These are phyloP conservation scores for Haemorhous mexicanus DNA, from an alignment of 2,113 vertebrate genomes.

Conservation along the genomic window DNA sequence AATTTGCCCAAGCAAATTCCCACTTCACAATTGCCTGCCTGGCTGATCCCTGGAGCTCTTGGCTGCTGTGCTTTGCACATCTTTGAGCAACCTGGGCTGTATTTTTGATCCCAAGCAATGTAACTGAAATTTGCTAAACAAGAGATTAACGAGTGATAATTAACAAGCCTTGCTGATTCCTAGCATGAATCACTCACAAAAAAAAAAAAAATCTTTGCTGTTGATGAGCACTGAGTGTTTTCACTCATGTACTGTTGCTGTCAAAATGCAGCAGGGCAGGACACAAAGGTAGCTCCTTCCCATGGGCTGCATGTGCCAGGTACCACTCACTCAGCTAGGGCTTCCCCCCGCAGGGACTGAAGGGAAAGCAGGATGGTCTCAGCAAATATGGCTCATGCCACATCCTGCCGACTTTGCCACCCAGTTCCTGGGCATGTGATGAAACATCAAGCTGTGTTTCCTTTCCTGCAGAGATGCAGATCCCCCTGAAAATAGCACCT, in stretches of 20 bases:
- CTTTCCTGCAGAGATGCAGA: not conserved
- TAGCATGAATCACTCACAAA: not conserved
- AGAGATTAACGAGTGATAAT: not conserved
- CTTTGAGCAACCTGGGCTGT: not conserved
- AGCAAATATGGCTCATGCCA: fast-evolving
- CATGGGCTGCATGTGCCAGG: fast-evolving
- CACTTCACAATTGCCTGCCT: not conserved
- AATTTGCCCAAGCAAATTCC: not conserved
- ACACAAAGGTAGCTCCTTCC: not conserved
- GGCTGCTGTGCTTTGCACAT: not conserved
- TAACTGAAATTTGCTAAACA: not conserved
- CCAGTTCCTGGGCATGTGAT: fast-evolving
- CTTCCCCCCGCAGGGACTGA: fast-evolving
- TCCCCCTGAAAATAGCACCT: conserved; percentile 46
- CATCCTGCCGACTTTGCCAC: not conserved
- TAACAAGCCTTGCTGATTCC: not conserved
- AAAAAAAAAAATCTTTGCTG: not conserved
- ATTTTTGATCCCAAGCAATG: not conserved
- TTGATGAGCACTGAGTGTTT: not conserved
- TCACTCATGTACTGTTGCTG: not conserved
- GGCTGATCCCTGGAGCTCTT: not conserved
- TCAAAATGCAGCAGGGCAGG: not conserved
- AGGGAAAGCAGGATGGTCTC: not conserved
- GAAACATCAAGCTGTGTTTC: not conserved
- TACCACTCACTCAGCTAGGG: not conserved